A percentile compares a stretch with the other conserved stretches of the same genome.
Evolutionary conservation across 2,113 vertebrate species (phyloP).

Genomic region (Mugil cephalus): DNA sequence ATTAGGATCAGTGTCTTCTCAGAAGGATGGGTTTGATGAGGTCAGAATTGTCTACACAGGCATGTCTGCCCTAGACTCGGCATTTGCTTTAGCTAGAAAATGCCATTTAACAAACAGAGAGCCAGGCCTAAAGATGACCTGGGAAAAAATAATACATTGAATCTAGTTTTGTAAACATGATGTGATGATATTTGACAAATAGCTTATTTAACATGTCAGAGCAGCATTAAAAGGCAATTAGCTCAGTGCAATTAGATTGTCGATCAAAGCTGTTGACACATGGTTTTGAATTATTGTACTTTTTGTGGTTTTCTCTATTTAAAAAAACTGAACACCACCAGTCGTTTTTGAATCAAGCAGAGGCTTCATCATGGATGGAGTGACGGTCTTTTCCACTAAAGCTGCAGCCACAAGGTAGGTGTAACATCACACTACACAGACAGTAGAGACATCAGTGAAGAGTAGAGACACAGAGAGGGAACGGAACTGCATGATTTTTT

Average conservation of each 20-base stretch:
- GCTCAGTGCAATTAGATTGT: background rate
- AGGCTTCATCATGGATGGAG: too few species aligned
- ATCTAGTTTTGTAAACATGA: background rate
- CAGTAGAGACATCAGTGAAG: too few species aligned
- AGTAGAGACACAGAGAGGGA: too few species aligned
- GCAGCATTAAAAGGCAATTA: conserved; percentile 34
- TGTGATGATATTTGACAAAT: conserved; percentile 11
- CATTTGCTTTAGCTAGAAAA: conserved; percentile 2
- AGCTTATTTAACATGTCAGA: conserved; percentile 32
- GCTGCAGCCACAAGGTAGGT: too few species aligned
- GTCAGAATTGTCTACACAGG: conserved; percentile 28
- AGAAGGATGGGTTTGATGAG: conserved; percentile 25
- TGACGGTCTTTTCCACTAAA: too few species aligned
- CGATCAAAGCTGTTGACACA: background rate
- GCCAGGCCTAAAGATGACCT: background rate
- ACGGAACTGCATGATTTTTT: too few species aligned
- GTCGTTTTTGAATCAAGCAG: too few species aligned
- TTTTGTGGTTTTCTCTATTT: too few species aligned
- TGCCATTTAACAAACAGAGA: conserved; percentile 32
- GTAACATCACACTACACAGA: too few species aligned
- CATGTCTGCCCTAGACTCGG: conserved; percentile 15
- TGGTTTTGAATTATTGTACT: too few species aligned
- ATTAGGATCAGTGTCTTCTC: conserved; percentile 55
- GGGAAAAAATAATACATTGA: conserved; percentile 4
- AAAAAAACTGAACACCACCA: too few species aligned